Conservation (phyloP, 2,113 vertebrate species). For the Mesocricetus auratus region DNA sequence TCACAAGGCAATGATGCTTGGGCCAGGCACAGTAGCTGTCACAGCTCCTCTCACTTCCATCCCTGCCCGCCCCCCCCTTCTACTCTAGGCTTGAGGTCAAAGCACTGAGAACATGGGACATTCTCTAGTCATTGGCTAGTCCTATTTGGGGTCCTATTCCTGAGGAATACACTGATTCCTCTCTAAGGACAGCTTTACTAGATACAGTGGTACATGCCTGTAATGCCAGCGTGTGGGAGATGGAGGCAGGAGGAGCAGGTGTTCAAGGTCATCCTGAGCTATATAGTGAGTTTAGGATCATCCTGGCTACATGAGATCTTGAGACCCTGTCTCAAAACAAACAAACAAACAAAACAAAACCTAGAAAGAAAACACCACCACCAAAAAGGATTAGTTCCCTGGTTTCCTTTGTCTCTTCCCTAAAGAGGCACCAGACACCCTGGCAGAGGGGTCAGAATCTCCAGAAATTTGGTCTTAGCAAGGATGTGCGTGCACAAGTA, state of each 20-base stretch:
- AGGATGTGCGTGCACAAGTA: constrained; percentile 71
- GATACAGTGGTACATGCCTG: not conserved
- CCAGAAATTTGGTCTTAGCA: constrained; percentile 65
- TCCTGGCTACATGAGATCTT: not conserved
- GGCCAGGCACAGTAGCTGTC: not conserved
- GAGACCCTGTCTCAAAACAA: not conserved
- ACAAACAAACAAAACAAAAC: not conserved
- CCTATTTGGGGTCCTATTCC: not conserved
- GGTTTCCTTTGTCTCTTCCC: constrained; percentile 59
- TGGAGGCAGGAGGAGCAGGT: not conserved
- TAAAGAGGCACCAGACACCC: constrained; percentile 26
- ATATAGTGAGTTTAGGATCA: not conserved
- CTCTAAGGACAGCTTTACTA: not conserved
- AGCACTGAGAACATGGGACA: not conserved
- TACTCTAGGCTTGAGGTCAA: not conserved
- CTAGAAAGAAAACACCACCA: not conserved
- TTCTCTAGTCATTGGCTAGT: not conserved
- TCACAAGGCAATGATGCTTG: not conserved
- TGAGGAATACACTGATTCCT: not conserved
- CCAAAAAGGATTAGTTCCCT: not conserved
- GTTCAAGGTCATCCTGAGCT: not conserved
- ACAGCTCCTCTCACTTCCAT: not conserved
- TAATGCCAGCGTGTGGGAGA: not conserved
- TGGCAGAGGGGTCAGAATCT: constrained; percentile 64
- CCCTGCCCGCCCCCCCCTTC: not conserved